Evolutionary conservation across 2,113 vertebrate genomes (phyloP), one percentile per base, ranked within the genome.

Genomic region (Patagioenas fasciata): DNA sequence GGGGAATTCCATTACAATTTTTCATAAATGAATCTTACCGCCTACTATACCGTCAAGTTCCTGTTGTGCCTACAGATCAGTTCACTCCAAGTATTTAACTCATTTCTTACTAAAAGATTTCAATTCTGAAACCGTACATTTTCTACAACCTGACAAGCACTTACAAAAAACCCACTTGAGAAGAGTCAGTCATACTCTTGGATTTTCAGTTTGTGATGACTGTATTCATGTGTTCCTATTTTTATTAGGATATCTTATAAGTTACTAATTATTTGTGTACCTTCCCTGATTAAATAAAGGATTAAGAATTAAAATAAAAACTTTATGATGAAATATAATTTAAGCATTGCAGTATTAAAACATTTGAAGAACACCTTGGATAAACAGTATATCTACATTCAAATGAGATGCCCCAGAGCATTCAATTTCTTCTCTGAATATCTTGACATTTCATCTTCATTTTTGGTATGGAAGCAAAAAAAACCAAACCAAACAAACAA

Each of bases 1-100:
- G 50, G 94, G 73, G 51, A 93, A 96, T 91, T 96, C 90, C 90
- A 91, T 64, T 64, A 70, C 42, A 96, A 92, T 25, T 92, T 75
- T 71, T 11, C 64, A 89, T 78, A 89, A 95, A 79, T 73, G 6
- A 93, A 93, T 93, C 74, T 79, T 51, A 36, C 65, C 65, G 81
- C 94, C 91, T 79, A 84, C 86, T 53, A 79, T 34, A 91, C 15
- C 81, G 81, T 56, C 57, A 71, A 75, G 83, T 93, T 93, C 78
- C 83, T 89, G 53, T 87, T 86, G 51, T 21, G 38, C 86, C 79
- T 86, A 92, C 88, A 23, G 56, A 86, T 83, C n/a, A 56, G 31
- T 62, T 84, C 65, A 42, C 64, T 34, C 23, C 47, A 77, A 83
- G 47, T 56, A 70, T 79, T 93, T 58, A 69, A 88, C 28, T 58